Evolutionary conservation across 2,113 vertebrate genomes (phyloP).

Genomic region (Helogale parvula): DNA sequence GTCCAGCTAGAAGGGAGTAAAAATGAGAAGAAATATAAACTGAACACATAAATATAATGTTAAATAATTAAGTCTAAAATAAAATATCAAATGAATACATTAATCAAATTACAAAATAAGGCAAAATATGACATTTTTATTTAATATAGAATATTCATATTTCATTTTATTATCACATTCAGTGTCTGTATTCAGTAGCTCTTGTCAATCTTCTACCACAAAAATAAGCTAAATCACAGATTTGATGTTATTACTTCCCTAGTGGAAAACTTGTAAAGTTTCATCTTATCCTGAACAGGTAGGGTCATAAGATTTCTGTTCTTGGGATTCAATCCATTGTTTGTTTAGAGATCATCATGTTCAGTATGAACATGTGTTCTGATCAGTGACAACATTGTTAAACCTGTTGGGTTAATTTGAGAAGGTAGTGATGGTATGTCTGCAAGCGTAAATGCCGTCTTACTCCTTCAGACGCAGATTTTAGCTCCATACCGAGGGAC

Average conservation of each 20-base stretch:
- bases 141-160: not conserved
- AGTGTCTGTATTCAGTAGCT: not conserved
- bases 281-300: not conserved
- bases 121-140: not conserved
- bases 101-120: not conserved
- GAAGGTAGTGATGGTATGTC: not conserved
- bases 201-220: not conserved
- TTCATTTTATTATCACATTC: not conserved
- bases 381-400: not conserved
- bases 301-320: not conserved
- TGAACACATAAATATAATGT: not conserved
- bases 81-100: not conserved
- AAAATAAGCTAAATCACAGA: not conserved
- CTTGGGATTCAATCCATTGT: not conserved
- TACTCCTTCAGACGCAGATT: not conserved
- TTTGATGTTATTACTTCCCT: not conserved
- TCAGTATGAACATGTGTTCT: not conserved
- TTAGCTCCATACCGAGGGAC: not conserved
- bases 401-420: not conserved
- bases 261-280: not conserved
- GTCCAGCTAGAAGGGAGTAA: not conserved
- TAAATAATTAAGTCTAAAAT: not conserved
- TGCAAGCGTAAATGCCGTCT: rapidly evolving
- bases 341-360: not conserved
- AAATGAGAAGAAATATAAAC: not conserved